Evolutionary conservation across 1,140 invertebrate genomes (phyloP).

Genomic region (Hycleus phaleratus): DNA sequence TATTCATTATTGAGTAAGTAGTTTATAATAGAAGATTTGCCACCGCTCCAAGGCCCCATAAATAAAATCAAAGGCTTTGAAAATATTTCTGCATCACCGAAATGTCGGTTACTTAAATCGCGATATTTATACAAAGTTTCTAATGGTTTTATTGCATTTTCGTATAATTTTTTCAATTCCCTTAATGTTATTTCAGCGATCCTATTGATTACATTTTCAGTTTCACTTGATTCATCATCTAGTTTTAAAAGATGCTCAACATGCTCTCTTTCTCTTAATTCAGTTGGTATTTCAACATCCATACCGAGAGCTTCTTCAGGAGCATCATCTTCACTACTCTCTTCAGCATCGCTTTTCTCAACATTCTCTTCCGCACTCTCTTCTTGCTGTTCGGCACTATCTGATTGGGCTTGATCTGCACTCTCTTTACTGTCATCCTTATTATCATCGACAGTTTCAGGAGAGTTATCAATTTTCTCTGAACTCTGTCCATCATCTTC

Average conservation of each 20-base stretch:
- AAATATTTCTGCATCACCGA: slow-evolving; percentile 91
- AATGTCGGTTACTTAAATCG: slow-evolving; percentile 85
- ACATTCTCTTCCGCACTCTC: slow-evolving; percentile 24
- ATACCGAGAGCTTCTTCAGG: slow-evolving; percentile 52
- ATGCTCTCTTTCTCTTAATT: slow-evolving; percentile 69
- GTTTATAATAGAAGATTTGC: slow-evolving; percentile 91
- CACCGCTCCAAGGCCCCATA: slow-evolving; percentile 93
- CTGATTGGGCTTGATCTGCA: slow-evolving; percentile 14
- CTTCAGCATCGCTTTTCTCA: slow-evolving; percentile 22
- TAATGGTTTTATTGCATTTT: slow-evolving; percentile 80
- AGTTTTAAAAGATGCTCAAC: slow-evolving; percentile 72
- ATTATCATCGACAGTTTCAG: slow-evolving; percentile 18
- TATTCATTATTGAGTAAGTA: slow-evolving; percentile 85
- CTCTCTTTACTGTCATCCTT: slow-evolving; percentile 34
- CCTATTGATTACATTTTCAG: slow-evolving; percentile 63
- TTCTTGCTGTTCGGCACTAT: slow-evolving; percentile 23
- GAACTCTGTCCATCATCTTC: slow-evolving; percentile 20
- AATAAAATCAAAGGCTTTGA: slow-evolving; percentile 88
- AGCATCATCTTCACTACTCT: slow-evolving; percentile 31
- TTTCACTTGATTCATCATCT: slow-evolving; percentile 64
- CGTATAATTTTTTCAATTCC: slow-evolving; percentile 81
- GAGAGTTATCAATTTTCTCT: slow-evolving; percentile 1
- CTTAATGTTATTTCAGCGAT: slow-evolving; percentile 69
- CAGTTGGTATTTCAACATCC: slow-evolving; percentile 66
- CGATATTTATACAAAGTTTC: slow-evolving; percentile 86